phyloP scores from a whole-genome alignment of 2,888 invertebrate species.

The Metellina segmentata region DNA sequence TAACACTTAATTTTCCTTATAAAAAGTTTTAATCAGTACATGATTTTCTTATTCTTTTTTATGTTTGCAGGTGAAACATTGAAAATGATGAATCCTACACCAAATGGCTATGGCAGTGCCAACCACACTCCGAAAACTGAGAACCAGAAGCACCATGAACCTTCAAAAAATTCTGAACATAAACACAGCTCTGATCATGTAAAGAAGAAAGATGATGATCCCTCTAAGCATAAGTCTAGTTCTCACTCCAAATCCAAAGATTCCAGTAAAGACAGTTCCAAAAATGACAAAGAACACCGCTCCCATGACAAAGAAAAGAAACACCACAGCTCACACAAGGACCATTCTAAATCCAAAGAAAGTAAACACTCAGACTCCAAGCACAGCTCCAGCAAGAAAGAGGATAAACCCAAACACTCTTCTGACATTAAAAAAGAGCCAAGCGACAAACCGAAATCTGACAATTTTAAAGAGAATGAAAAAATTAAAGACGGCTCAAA shows the following conservation, averaged over 20 bases:
- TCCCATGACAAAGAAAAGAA: conserved; percentile 64
- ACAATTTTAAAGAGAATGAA: conserved; percentile 74
- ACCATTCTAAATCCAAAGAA: conserved; percentile 58
- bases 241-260: conserved; percentile 52
- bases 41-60: neutral
- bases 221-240: neutral
- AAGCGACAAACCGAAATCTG: conserved; percentile 59
- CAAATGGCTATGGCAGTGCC: conserved; percentile 70
- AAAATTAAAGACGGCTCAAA: conserved; percentile 65
- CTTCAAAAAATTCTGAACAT: conserved; percentile 50
- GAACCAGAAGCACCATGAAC: conserved; percentile 54
- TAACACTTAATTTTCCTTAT: neutral
- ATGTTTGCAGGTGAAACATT: conserved; percentile 59
- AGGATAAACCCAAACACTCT: conserved; percentile 43
- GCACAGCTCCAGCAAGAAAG: conserved; percentile 32
- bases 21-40: neutral
- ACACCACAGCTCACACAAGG: conserved; percentile 27
- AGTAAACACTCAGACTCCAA: conserved; percentile 57
- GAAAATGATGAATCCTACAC: conserved; percentile 75
- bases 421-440: conserved; percentile 27
- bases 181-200: conserved; percentile 71
- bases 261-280: conserved; percentile 37
- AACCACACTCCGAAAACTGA: conserved; percentile 69
- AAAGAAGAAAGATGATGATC: conserved; percentile 68
- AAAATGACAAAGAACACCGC: conserved; percentile 40